Evolutionary conservation across 2,113 vertebrate species (phyloP).

Genomic region (Rhagologus leucostigma): DNA sequence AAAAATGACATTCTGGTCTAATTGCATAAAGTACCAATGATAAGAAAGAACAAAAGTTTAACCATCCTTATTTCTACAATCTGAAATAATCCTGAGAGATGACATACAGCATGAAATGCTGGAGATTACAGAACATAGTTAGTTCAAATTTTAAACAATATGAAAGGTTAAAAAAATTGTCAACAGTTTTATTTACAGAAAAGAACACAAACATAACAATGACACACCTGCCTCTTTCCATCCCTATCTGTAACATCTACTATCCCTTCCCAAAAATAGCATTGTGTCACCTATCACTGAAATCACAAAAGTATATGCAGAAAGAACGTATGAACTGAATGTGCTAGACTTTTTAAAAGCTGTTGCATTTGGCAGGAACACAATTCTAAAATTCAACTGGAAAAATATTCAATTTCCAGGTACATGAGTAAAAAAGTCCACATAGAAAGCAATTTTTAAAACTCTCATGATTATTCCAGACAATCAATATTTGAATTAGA

Average conservation of each 20-base stretch:
- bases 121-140: background rate
- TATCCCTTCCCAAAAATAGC: background rate
- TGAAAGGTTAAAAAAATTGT: background rate
- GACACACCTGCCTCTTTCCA: background rate
- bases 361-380: background rate
- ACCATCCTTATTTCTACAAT: background rate
- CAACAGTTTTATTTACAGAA: background rate
- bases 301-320: background rate
- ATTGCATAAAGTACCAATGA: background rate
- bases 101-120: background rate
- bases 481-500: background rate
- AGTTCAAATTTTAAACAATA: background rate
- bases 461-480: background rate
- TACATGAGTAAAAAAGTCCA: background rate
- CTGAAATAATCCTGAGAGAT: background rate
- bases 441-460: background rate
- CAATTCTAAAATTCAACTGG: background rate
- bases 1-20: background rate
- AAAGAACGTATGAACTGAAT: background rate
- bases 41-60: background rate
- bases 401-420: background rate
- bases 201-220: background rate
- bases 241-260: background rate
- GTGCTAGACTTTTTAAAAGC: background rate
- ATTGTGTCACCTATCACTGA: background rate